phyloP scores from a whole-genome alignment of 2,888 invertebrate species.

The Dorcus hopei region DNA sequence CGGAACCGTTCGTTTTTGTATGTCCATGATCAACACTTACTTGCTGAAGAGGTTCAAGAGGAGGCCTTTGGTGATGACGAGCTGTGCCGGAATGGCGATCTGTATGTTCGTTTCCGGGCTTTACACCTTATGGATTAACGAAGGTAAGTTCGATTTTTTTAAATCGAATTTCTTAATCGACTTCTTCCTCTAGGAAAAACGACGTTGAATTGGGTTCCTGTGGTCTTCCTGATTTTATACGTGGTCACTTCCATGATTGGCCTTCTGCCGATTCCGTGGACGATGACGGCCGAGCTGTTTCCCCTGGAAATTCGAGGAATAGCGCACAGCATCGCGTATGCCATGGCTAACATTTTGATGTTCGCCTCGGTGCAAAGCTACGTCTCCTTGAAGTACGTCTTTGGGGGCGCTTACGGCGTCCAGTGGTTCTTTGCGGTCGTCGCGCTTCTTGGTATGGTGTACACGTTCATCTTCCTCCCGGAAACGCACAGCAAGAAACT shows the following conservation, averaged over 20 bases:
- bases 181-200: conserved; percentile 33
- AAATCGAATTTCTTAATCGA: background rate
- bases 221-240: conserved; percentile 53
- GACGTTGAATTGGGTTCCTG: conserved; percentile 50
- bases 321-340: conserved; percentile 58
- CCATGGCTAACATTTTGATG: conserved; percentile 58
- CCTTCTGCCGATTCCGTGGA: conserved; percentile 61
- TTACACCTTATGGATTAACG: conserved; percentile 51
- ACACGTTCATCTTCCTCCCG: conserved; percentile 48
- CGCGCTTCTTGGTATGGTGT: conserved; percentile 45
- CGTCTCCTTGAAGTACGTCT: conserved; percentile 33
- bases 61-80: conserved; percentile 53
- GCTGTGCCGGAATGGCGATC: conserved; percentile 55
- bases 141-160: conserved; percentile 38
- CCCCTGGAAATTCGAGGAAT: conserved; percentile 59
- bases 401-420: conserved; percentile 52
- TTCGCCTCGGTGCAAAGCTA: conserved; percentile 57
- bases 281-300: conserved; percentile 63
- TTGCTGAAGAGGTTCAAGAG: conserved; percentile 54
- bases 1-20: conserved; percentile 55
- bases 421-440: conserved; percentile 57
- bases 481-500: conserved; percentile 52
- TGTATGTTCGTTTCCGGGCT: conserved; percentile 58
- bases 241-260: conserved; percentile 61
- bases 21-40: conserved; percentile 58